phyloP scores from a whole-genome alignment of 2,113 vertebrate genomes.

The Melanerpes aurifrons region DNA sequence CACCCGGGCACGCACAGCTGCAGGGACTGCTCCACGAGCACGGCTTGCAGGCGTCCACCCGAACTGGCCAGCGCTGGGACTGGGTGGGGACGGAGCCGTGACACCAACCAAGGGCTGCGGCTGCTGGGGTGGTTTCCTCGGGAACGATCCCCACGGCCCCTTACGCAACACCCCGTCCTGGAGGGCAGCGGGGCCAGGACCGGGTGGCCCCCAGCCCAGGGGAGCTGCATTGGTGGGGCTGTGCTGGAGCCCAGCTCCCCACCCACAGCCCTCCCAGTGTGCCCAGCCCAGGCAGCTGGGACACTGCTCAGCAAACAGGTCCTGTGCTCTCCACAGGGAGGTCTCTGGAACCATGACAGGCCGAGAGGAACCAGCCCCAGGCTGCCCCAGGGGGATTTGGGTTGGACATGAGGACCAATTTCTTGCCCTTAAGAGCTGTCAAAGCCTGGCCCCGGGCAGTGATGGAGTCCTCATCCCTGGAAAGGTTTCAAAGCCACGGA shows the following conservation, averaged over 20 bases:
- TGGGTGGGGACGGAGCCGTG: background rate
- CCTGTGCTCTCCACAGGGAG: background rate
- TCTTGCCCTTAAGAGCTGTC: too few relatives aligned
- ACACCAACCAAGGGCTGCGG: background rate
- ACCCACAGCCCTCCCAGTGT: too few relatives aligned
- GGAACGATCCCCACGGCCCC: background rate
- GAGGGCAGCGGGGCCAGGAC: background rate
- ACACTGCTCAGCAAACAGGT: rapidly evolving
- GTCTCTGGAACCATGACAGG: background rate
- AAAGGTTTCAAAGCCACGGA: too few relatives aligned
- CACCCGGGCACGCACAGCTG: rapidly evolving
- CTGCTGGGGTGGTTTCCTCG: background rate
- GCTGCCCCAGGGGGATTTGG: too few relatives aligned
- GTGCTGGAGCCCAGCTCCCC: rapidly evolving
- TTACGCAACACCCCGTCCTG: rapidly evolving
- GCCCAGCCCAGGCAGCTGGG: background rate
- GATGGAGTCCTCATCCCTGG: too few relatives aligned
- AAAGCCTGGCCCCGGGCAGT: too few relatives aligned
- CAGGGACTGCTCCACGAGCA: rapidly evolving
- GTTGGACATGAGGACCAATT: too few relatives aligned
- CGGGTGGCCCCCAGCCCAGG: rapidly evolving
- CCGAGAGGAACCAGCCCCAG: too few relatives aligned
- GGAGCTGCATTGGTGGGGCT: background rate
- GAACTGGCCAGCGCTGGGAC: rapidly evolving
- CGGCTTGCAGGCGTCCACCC: background rate